Percentiles rank a stretch among this genome's conserved stretches.
Conservation (phyloP, 2,113 vertebrate genomes). For the Condylura cristata region DNA sequence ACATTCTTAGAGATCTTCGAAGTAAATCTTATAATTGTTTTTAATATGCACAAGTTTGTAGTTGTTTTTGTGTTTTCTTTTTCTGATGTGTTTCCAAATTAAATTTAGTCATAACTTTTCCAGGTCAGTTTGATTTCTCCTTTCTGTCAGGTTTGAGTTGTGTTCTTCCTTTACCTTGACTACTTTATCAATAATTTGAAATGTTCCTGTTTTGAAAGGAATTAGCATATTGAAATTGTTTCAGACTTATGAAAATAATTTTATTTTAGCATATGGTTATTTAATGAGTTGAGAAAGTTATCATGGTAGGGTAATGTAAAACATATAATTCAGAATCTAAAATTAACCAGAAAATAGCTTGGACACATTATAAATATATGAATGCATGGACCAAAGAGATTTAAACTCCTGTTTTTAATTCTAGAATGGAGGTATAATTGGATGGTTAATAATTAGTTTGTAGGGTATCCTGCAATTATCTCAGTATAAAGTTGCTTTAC, state of each 20-base stretch:
- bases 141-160: slow-evolving; percentile 35
- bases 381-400: slow-evolving; percentile 77
- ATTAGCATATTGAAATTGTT: not conserved
- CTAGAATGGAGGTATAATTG: slow-evolving; percentile 58
- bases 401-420: slow-evolving; percentile 60
- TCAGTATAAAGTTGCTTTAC: slow-evolving; percentile 19
- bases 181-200: not conserved
- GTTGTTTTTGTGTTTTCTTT: slow-evolving; percentile 45
- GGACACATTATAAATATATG: slow-evolving; percentile 33
- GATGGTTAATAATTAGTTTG: slow-evolving; percentile 27
- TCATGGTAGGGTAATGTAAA: not conserved
- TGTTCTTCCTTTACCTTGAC: slow-evolving; percentile 27
- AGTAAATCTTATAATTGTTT: slow-evolving; percentile 43
- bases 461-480: not conserved
- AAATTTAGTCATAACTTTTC: slow-evolving; percentile 55
- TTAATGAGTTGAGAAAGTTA: slow-evolving; percentile 48
- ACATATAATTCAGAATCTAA: not conserved
- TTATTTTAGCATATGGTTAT: slow-evolving; percentile 16
- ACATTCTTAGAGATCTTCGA: slow-evolving; percentile 2
- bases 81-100: slow-evolving; percentile 39
- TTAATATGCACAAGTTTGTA: not conserved
- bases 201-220: not conserved
- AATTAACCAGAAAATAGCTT: slow-evolving; percentile 43
- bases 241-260: slow-evolving; percentile 15
- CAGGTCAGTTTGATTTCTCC: slow-evolving; percentile 31